Conservation (phyloP, 2,113 vertebrate genomes). For the Bambusicola thoracicus region DNA sequence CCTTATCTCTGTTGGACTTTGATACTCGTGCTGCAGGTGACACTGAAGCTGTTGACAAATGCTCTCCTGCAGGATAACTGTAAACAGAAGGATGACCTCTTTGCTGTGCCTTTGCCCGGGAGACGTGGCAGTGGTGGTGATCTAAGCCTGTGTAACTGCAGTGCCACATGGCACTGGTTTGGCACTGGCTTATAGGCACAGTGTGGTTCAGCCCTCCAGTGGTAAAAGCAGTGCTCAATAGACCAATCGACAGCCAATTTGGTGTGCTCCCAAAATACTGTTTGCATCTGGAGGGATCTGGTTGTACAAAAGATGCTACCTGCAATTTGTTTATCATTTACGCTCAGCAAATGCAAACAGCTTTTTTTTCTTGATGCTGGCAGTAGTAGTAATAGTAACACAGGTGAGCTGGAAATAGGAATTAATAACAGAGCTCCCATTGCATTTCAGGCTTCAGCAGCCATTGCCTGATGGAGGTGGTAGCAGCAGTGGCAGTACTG, state of each 20-base stretch:
- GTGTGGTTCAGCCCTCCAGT: background rate
- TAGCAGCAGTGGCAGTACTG: background rate
- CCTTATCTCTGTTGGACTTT: slow-evolving; percentile 44
- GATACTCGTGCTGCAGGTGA: slow-evolving; percentile 59
- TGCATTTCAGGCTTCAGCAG: background rate
- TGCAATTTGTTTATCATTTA: background rate
- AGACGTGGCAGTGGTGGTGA: background rate
- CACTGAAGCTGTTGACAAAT: slow-evolving; percentile 46
- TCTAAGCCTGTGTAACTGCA: background rate
- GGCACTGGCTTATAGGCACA: background rate
- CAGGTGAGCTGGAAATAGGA: background rate
- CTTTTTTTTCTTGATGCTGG: background rate
- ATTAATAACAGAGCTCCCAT: background rate
- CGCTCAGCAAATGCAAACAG: background rate
- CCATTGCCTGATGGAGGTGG: background rate
- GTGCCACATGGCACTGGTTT: background rate
- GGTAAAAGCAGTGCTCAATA: background rate
- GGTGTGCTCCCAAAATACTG: background rate
- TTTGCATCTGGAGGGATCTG: background rate
- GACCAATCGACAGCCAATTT: background rate
- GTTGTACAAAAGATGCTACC: background rate
- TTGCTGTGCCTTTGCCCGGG: background rate
- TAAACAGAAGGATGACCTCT: slow-evolving; percentile 25
- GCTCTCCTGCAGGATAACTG: slow-evolving; percentile 18
- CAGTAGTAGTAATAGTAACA: background rate